Percentiles rank a stretch among this genome's conserved stretches.
Conservation (phyloP, 2,797 vertebrate species). For the Characodon lateralis region DNA sequence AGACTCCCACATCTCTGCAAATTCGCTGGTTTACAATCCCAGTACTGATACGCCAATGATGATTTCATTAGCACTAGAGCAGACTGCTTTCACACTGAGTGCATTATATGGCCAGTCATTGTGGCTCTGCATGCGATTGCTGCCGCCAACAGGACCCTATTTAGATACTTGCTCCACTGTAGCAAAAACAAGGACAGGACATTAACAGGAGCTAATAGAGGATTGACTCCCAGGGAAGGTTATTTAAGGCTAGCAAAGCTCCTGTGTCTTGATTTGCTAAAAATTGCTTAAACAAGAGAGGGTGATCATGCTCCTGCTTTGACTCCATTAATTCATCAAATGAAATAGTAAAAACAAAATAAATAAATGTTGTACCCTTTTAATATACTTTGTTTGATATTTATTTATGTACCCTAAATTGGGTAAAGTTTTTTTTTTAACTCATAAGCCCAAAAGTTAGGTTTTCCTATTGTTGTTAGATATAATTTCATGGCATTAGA, state of each 20-base stretch:
- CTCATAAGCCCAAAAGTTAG: not conserved
- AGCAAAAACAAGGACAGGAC: constrained; percentile 19
- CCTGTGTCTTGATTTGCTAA: constrained; percentile 8
- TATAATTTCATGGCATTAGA: not conserved
- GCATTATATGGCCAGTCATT: constrained; percentile 13
- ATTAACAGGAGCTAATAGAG: not conserved
- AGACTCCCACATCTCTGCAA: constrained; percentile 43
- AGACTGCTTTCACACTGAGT: constrained; percentile 15
- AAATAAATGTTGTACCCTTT: not conserved
- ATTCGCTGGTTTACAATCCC: constrained; percentile 55
- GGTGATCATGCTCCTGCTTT: not conserved
- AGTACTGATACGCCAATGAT: constrained; percentile 42
- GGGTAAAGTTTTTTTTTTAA: too few species aligned
- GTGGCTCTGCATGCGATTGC: not conserved
- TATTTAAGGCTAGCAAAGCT: constrained; percentile 9
- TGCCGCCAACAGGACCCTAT: constrained; percentile 18
- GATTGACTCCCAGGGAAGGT: not conserved
- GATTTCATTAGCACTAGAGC: constrained; percentile 46
- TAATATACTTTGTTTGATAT: not conserved
- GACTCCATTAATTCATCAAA: constrained; percentile 7
- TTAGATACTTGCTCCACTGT: constrained; percentile 25
- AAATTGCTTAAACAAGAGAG: constrained; percentile 10
- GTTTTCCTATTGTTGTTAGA: not conserved
- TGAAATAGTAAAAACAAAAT: not conserved
- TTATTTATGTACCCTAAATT: not conserved